Base-by-base conservation (phyloP, 2,888 invertebrate genomes). In the Branchipolynoe longqiensis region DNA sequence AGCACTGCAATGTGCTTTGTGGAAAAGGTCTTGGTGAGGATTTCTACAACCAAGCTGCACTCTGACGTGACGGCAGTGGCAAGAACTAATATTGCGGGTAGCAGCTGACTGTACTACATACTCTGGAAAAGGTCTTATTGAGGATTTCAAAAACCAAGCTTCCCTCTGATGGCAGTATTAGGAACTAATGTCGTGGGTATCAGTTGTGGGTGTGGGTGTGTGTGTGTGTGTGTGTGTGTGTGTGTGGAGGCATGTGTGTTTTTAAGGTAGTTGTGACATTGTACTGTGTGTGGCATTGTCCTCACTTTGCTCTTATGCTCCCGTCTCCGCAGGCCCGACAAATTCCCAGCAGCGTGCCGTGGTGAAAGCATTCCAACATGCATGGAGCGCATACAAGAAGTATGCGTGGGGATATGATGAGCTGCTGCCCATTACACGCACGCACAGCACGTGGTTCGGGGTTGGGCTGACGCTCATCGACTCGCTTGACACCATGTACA, bases 331-430 rank as follows among this genome's bases (percentile, higher is more conserved):
- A 95, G 97, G 97, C 25, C 96, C 97, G 0, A 95, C 95, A 86
- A 98, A 97, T 92, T 95, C 95, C 14, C 95, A 96, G 22, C 99
- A 99, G 93, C 94, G 94, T 74, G 97, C 97, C 1, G 97, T 99
- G 14, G 96, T 98, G 0, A 95, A 96, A 38, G 98, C 98, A 3
- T 98, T 99, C 92, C 96, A 96, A 91, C 98, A 98, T 94, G 98
- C 98, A 0, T 99, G 99, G 99, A 95, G 95, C 84, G 98, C 97
- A 0, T 99, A 99, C 94, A 97, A 96, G 92, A 95, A 96, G 86
- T 97, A 96, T 94, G 99, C 99, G 0, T 99, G 99, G 99, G 99
- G 99, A 0, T 97, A 98, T 91, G 99, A 99, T 93, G 97, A 98
- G 92, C 95, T 99, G 64, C 97, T 97, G 91, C 99, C 99, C 0